Evolutionary conservation across 2,113 vertebrate species (phyloP).

Genomic region (Hippocampus zosterae): DNA sequence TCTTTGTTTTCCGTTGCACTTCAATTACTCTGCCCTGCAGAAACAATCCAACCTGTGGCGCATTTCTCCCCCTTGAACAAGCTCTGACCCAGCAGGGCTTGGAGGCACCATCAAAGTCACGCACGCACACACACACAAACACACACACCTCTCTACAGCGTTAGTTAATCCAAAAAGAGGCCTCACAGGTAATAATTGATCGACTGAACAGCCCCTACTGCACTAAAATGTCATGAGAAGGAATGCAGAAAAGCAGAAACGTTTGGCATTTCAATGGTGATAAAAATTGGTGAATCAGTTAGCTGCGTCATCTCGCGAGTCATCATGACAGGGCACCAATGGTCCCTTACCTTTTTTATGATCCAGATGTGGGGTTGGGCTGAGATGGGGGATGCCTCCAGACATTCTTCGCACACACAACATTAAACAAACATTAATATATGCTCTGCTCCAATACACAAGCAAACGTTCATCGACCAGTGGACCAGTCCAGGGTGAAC

Average conservation of each 20-base stretch:
- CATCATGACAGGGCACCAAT: not conserved
- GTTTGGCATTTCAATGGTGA: not conserved
- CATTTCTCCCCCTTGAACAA: not conserved
- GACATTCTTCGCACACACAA: too few species aligned
- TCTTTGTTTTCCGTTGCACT: not conserved
- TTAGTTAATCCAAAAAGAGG: not conserved
- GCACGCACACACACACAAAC: not conserved
- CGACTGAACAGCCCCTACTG: too few species aligned
- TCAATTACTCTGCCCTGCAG: constrained; percentile 5
- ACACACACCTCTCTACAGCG: not conserved
- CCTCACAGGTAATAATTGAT: not conserved
- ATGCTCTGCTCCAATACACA: too few species aligned
- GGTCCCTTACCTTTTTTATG: not conserved
- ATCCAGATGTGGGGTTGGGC: too few species aligned
- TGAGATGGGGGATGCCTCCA: too few species aligned
- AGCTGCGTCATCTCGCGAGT: not conserved
- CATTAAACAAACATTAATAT: too few species aligned
- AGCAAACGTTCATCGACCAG: too few species aligned
- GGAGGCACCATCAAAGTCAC: constrained; percentile 1
- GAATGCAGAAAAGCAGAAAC: not conserved
- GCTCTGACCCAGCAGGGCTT: constrained; percentile 1
- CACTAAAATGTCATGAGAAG: not conserved
- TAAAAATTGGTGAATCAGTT: not conserved
- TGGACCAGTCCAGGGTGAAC: too few species aligned
- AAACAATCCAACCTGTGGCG: not conserved